Evolutionary conservation across 2,888 invertebrate species (phyloP).

Genomic region (Eubasilissa splendida): DNA sequence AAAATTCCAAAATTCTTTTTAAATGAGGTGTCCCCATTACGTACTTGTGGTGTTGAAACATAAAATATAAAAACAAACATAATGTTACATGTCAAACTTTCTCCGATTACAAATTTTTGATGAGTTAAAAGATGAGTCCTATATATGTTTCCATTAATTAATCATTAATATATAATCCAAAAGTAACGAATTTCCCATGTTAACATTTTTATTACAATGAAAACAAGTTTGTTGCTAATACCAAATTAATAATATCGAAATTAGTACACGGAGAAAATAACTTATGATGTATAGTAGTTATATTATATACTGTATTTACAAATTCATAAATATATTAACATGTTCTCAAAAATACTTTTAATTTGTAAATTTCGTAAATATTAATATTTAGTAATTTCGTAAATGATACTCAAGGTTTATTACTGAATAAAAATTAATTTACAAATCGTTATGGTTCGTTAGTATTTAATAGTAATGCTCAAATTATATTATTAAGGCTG

Average conservation of each 20-base stretch:
- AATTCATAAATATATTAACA: slow-evolving; percentile 12
- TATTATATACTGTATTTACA: not conserved
- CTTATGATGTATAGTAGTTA: not conserved
- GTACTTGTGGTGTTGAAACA: no score
- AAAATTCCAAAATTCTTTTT: slow-evolving; percentile 2
- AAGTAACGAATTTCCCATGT: not conserved
- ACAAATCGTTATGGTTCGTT: no score
- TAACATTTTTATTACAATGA: not conserved
- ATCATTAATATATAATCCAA: no score
- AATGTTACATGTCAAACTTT: no score
- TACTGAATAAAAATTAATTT: no score
- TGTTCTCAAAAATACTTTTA: slow-evolving; percentile 13
- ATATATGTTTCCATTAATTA: no score
- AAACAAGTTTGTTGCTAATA: not conserved
- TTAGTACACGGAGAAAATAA: not conserved
- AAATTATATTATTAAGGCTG: no score
- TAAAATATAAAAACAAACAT: no score
- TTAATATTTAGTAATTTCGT: not conserved
- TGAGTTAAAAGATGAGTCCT: no score
- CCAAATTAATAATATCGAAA: slow-evolving; percentile 10
- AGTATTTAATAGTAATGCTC: no score
- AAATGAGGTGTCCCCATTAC: not conserved
- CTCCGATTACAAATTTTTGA: no score
- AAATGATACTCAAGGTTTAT: not conserved
- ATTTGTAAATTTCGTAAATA: slow-evolving; percentile 27